phyloP scores from a whole-genome alignment of 2,113 vertebrate genomes.

The Macroglossus sobrinus region DNA sequence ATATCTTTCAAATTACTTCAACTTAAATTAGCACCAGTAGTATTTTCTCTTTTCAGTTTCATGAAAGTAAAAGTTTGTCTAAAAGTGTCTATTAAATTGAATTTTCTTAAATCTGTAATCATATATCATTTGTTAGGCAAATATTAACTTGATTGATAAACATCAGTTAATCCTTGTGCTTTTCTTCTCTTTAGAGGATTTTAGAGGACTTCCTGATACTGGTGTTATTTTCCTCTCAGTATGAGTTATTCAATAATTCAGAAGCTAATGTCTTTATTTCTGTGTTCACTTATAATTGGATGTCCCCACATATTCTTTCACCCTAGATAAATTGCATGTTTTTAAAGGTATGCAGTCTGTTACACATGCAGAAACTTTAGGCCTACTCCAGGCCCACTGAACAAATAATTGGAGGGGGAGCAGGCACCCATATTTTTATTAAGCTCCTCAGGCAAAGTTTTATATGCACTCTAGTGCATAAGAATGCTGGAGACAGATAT shows the following conservation, averaged over 20 bases:
- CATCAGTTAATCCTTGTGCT: conserved; percentile 66
- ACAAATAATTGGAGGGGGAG: neutral
- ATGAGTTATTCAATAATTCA: conserved; percentile 36
- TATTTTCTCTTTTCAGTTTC: conserved; percentile 56
- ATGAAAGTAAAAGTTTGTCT: conserved; percentile 69
- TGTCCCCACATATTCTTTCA: neutral
- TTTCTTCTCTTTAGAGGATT: conserved; percentile 4
- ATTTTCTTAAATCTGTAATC: conserved; percentile 69
- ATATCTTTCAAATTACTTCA: conserved; percentile 50
- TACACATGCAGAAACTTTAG: neutral
- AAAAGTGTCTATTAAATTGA: conserved; percentile 40
- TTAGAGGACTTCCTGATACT: neutral
- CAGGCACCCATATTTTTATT: neutral
- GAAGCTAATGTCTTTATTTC: neutral
- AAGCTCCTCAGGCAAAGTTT: neutral
- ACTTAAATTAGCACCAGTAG: conserved; percentile 67
- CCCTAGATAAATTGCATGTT: neutral
- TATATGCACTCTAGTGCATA: neutral
- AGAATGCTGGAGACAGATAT: neutral
- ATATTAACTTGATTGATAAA: conserved; percentile 68
- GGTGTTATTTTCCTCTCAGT: conserved; percentile 10
- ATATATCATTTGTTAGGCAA: conserved; percentile 65
- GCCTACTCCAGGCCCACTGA: neutral
- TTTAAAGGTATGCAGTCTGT: neutral
- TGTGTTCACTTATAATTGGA: neutral